phyloP scores from a whole-genome alignment of 2,113 vertebrate species.

The Corythornis madagascariensis region DNA sequence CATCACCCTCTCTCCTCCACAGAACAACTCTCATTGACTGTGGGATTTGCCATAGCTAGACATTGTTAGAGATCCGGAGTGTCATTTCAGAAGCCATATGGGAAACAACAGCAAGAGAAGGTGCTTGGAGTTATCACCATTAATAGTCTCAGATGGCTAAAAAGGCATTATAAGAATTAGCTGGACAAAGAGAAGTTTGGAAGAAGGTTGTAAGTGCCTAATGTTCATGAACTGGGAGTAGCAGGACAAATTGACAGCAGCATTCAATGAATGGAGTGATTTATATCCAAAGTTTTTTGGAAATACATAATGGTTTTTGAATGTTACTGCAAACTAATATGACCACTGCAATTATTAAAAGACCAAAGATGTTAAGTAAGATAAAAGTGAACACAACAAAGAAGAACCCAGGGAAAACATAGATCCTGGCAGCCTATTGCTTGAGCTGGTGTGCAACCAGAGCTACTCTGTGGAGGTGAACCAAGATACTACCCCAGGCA shows the following conservation, averaged over 20 bases:
- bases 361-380: neutral
- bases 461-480: neutral
- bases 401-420: neutral
- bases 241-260: neutral
- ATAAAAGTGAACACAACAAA: neutral
- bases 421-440: neutral
- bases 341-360: neutral
- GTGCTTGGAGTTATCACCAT: neutral
- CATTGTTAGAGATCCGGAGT: neutral
- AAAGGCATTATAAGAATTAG: neutral
- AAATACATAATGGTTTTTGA: neutral
- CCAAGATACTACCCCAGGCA: neutral
- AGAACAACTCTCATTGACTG: neutral
- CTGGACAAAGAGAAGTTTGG: neutral
- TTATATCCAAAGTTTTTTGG: neutral
- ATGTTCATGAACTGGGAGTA: neutral
- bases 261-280: neutral
- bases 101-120: neutral
- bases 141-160: neutral
- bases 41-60: neutral
- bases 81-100: neutral
- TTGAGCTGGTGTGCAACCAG: neutral
- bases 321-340: neutral
- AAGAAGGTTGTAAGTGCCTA: neutral
- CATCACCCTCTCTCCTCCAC: neutral